Evolutionary conservation across 1,140 invertebrate species (phyloP).

Genomic region (Campoletis sonorensis): DNA sequence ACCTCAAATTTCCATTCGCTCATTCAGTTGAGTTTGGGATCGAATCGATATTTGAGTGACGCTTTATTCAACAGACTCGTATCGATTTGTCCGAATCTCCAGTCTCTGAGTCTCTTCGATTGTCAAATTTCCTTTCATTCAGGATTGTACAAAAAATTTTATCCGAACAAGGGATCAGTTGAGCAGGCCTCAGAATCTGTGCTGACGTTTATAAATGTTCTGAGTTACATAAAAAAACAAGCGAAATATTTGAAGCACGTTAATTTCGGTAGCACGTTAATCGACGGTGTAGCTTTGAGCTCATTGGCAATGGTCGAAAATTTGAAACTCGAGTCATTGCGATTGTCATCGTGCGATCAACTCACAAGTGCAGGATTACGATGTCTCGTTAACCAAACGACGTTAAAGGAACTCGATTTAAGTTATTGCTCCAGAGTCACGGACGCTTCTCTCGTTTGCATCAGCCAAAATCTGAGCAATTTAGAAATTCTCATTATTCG

Average conservation of each 20-base stretch:
- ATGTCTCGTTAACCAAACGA: slow-evolving; percentile 78
- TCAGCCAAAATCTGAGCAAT: slow-evolving; percentile 78
- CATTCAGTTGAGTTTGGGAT: slow-evolving; percentile 79
- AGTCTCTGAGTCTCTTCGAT: slow-evolving; percentile 80
- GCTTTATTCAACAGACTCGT: slow-evolving; percentile 82
- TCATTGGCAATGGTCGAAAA: slow-evolving; percentile 76
- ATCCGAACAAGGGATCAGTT: slow-evolving; percentile 75
- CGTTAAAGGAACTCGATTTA: slow-evolving; percentile 79
- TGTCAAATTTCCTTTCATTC: slow-evolving; percentile 84
- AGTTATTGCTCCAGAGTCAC: slow-evolving; percentile 81
- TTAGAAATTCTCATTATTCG: slow-evolving; percentile 78
- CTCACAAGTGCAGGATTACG: slow-evolving; percentile 80
- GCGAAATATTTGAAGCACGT: slow-evolving; percentile 78
- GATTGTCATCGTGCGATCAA: slow-evolving; percentile 81
- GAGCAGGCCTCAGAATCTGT: slow-evolving; percentile 81
- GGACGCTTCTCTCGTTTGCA: slow-evolving; percentile 78
- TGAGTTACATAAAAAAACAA: slow-evolving; percentile 78
- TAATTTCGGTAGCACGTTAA: slow-evolving; percentile 81
- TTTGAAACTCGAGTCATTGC: slow-evolving; percentile 78
- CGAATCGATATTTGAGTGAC: slow-evolving; percentile 85
- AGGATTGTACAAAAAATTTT: slow-evolving; percentile 81
- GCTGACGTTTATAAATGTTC: slow-evolving; percentile 83
- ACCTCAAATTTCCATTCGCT: slow-evolving; percentile 78
- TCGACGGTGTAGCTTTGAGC: slow-evolving; percentile 80
- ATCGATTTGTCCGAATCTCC: slow-evolving; percentile 78